Evolutionary conservation across 2,797 vertebrate genomes (phyloP), one percentile per base, ranked within the genome.

Genomic region (Tarsius wallacei): DNA sequence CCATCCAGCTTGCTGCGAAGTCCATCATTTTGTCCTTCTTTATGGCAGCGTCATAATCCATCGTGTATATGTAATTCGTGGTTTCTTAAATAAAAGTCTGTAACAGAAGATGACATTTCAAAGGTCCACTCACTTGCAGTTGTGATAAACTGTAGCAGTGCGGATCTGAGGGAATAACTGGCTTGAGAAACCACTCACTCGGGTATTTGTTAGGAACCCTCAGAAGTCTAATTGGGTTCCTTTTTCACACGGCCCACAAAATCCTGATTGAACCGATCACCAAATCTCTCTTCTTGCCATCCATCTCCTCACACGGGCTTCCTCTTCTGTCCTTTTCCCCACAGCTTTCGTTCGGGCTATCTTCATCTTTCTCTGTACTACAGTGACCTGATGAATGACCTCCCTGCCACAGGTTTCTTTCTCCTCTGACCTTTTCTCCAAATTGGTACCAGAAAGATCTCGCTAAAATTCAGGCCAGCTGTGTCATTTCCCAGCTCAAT

Each of bases 41-140:
- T n/a, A n/a, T n/a, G n/a, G n/a, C n/a, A n/a, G n/a, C n/a, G n/a
- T n/a, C n/a, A n/a, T n/a, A n/a, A n/a, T n/a, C n/a, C n/a, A n/a
- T n/a, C n/a, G n/a, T n/a, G n/a, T n/a, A n/a, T n/a, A n/a, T n/a
- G n/a, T n/a, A n/a, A n/a, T n/a, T n/a, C n/a, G n/a, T 4, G 5
- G 12, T 28, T 91, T 87, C 87, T 87, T 76, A 89, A 90, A 21
- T 87, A 36, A n/a, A 87, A 80, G n/a, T 47, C 76, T 55, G 5
- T 26, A 81, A n/a, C 9, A 57, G 19, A 88, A 77, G 66, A 47
- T 53, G n/a, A 71, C 49, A 51, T 13, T 33, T 31, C 28, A 33
- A 77, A 86, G 7, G 6, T 76, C 8, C 8, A 22, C 7, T 85
- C 3, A 1, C 12, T 87, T 59, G 42, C 36, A 21, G 4, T 49